Evolutionary conservation across 2,888 invertebrate species (phyloP), one percentile per base, ranked within the genome.

Genomic region (Drosophila greeni): DNA sequence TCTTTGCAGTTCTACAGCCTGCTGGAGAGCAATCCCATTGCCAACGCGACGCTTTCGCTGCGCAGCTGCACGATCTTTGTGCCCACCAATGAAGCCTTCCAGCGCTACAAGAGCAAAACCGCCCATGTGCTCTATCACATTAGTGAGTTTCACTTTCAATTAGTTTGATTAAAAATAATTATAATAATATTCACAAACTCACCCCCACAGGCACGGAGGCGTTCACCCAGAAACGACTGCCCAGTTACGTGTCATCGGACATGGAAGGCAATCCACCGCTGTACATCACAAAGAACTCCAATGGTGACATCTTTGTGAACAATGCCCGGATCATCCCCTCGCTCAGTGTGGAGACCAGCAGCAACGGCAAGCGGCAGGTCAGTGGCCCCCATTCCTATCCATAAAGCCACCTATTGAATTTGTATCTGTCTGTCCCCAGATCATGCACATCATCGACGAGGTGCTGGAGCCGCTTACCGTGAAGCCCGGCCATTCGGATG

Each of bases 31-130:
- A 94, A 94, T 88, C 90, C 91, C 57, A 90, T 94, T 51, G 95
- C 95, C 39, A 95, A 94, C 85, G 91, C 92, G 45, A 93, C 94
- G 18, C 89, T 96, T 47, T 90, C 92, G 81, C 92, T 92, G 86
- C 92, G 95, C 71, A 92, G 93, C 85, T 92, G 94, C 86, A 96
- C 96, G n/a, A 90, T 97, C 64, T 97, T 97, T 85, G 96, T 95
- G 56, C 96, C 96, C 11, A 95, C 94, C 71, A 96, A 97, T 89
- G 92, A 92, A 74, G 96, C 96, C 62, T 95, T 96, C 90, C 94
- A 95, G 89, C 91, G 92, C 68, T 92, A 92, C 88, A 91, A 90
- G 68, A 91, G 91, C 1, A 91, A 90, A 56, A 18, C 59, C 66
- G 92, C 87, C 31, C 79, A 87, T 67, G 93, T 95, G 20, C 91